Evolutionary conservation across 2,797 vertebrate genomes (phyloP), one percentile per base, ranked within the genome.

Genomic region (Lacerta viridis): DNA sequence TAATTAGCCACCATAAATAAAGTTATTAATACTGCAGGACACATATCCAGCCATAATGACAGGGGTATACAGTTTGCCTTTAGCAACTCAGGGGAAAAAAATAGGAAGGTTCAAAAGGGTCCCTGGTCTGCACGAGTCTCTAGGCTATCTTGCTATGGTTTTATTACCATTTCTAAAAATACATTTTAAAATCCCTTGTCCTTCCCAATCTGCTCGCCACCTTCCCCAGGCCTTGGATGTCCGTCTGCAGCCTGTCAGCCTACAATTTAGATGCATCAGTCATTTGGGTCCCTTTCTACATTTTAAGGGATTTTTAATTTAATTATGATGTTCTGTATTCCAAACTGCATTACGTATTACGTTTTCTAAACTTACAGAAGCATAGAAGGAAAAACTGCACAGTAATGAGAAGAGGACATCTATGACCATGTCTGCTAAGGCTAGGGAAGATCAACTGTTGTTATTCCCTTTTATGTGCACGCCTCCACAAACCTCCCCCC

Each of bases 21-120:
- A 91, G 43, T 76, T 39, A 18, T 55, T 27, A 7, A 80, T 66
- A 88, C 39, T 6, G 72, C 11, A 87, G 59, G 29, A 75, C 81
- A 92, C 89, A 75, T 88, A 87, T 75, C 88, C 55, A 84, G 36
- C 68, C 83, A 3, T 80, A 68, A 86, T 68, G 92, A 92, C 91
- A 88, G 0, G 90, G 80, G 86, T 1, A 7, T 7, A 83, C 5
- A 89, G 55, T 18, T 89, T 88, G 77, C 84, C 82, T 0, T 0
- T 5, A 1, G 90, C 43, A 89, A 92, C 17, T 90, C 75, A 87
- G 36, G 72, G 89, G 72, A 90, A 90, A 88, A 5, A 1, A 89
- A 91, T 88, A 80, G 3, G 1, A 91, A 82, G 33, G 82, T 18
- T 39, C 68, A 61, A 93, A 86, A 91, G 85, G 59, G 1, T 68